Conservation (phyloP, 2,888 invertebrate species). For the Spodoptera exigua region DNA sequence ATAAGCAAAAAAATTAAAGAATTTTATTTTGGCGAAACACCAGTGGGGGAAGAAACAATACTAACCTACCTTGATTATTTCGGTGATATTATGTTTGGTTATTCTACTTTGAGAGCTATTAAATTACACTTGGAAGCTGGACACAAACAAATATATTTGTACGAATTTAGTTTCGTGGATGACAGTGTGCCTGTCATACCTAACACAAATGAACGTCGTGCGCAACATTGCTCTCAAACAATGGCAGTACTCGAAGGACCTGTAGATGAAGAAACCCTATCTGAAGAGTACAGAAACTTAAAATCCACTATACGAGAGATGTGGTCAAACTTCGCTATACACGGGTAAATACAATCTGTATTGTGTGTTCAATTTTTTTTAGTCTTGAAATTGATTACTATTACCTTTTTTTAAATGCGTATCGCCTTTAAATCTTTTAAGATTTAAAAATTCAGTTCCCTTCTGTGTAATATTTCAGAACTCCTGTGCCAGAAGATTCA, state of each 20-base stretch:
- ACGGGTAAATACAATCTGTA: slow-evolving; percentile 53
- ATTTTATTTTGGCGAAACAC: slow-evolving; percentile 67
- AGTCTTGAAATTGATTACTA: background rate
- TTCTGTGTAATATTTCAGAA: slow-evolving; percentile 51
- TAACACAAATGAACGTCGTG: slow-evolving; percentile 60
- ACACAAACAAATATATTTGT: slow-evolving; percentile 65
- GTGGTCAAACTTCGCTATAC: slow-evolving; percentile 59
- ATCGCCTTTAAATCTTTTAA: background rate
- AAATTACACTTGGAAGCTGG: slow-evolving; percentile 58
- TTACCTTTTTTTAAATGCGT: no score
- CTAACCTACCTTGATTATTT: slow-evolving; percentile 60
- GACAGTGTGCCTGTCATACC: slow-evolving; percentile 56
- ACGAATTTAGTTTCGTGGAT: slow-evolving; percentile 67
- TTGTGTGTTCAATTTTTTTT: background rate
- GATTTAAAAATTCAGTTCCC: background rate
- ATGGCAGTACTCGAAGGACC: slow-evolving; percentile 44
- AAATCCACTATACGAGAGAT: slow-evolving; percentile 53
- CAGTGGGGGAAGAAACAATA: slow-evolving; percentile 49
- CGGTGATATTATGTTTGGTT: slow-evolving; percentile 73
- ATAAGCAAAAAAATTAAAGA: slow-evolving; percentile 59
- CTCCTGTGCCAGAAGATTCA: slow-evolving; percentile 61
- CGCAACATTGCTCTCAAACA: slow-evolving; percentile 65
- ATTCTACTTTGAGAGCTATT: slow-evolving; percentile 61
- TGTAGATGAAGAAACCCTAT: slow-evolving; percentile 22
- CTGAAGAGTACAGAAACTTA: slow-evolving; percentile 52